Evolutionary conservation across 1,140 invertebrate species (phyloP), one percentile per base, ranked within the genome.

Genomic region (Cotesia chilonis): DNA sequence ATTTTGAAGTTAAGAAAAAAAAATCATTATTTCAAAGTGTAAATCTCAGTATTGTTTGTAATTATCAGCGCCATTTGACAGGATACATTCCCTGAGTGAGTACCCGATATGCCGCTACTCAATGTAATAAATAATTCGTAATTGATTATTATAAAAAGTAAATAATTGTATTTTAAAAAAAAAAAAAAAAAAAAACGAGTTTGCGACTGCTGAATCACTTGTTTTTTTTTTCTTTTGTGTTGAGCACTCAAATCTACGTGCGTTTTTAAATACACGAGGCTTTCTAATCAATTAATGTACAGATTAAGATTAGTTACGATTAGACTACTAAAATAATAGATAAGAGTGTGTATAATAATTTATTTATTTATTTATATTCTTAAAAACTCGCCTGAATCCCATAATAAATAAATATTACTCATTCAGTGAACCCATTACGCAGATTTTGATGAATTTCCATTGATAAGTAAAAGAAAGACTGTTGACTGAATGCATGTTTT

Each of bases 31-130:
- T 85, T 85, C 84, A 85, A 85, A 85, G 82, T 85, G 82, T 85
- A 85, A 85, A 85, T 84, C 84, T 84, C 83, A 84, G 84, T 85
- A 85, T 85, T 85, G 84, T 85, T 85, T 85, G 80, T 84, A 85
- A 85, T 85, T 85, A 85, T 85, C 84, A 85, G 84, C 84, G 84
- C 84, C 84, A 84, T 85, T 85, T 85, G 84, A 85, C 84, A 85
- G 84, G 84, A 85, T 82, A 84, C 81, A 85, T 85, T 85, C 84
- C 84, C 83, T 85, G 83, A 85, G 84, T 85, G 84, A 85, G 84
- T 85, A 85, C 82, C 83, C 83, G 84, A 85, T 81, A 85, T 85
- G 84, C 82, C 84, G 84, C 83, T 84, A 85, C 81, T 85, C 84
- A 84, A 83, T 85, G 83, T 85, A 85, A 84, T 85, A 80, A 81